Evolutionary conservation across 1,140 invertebrate genomes (phyloP), one percentile per base, ranked within the genome.

Genomic region (Drosophila navojoa): DNA sequence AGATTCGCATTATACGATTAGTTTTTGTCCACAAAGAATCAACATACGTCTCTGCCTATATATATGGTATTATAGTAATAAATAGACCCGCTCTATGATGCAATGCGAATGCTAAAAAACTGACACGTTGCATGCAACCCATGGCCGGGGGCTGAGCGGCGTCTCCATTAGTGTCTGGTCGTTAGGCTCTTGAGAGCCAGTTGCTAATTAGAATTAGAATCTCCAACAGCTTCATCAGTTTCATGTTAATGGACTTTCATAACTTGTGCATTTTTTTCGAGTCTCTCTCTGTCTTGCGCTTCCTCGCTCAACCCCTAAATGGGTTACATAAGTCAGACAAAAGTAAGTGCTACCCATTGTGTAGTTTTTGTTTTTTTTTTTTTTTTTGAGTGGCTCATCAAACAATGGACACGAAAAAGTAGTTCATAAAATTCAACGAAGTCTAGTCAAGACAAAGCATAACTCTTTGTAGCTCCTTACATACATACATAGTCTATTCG

Each of bases 1-100:
- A 80, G 79, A 89, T 89, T 82, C 72, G 79, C 76, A 79, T 87
- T 86, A 86, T 76, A 76, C 67, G 66, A 85, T 38, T 38, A 3
- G 11, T 38, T 84, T 75, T 66, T 74, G 53, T 47, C 66, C 32
- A 32, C 6, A 32, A 55, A 57, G 10, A 38, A 38, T 4, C 10
- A 11, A 47, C 15, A 47, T 47, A 4, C 3, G 19, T 22, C 2
- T 22, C 19, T 22, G 19, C 19, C 1, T 22, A 22, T 22, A 22
- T 11, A 25, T 10, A 49, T 25, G 5, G 0, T n/a, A 29, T 16
- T 3, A 5, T 29, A 29, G 27, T 29, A 29, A 29, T 29, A 29
- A 3, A 29, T 29, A 29, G 27, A 29, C 27, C 0, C 42, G n/a
- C 5, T 44, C 32, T 64, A 68, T 79, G 75, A 81, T 87, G 84